Percentiles rank a stretch among this genome's conserved stretches.
These are phyloP conservation scores for Acipenser oxyrinchus DNA, from an alignment of 2,797 vertebrate genomes.

Conservation along the genomic window DNA sequence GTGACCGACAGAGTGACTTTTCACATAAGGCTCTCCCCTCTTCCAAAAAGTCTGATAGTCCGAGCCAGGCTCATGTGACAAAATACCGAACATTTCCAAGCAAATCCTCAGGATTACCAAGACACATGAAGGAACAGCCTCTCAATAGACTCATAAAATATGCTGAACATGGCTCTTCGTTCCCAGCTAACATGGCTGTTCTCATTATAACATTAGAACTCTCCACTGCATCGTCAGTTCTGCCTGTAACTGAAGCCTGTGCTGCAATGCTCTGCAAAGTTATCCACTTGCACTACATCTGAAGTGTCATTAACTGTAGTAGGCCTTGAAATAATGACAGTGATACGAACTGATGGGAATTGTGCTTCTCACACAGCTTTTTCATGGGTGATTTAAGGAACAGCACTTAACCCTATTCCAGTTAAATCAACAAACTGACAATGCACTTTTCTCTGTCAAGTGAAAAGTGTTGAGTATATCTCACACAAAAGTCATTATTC, in stretches of 20 bases:
- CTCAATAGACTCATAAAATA: conserved; percentile 19
- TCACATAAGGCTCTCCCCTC: not conserved
- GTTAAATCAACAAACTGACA: no score
- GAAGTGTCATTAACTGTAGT: no score
- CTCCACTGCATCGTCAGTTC: not conserved
- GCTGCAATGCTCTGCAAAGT: not conserved
- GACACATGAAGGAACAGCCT: conserved; percentile 25
- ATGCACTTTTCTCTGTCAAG: no score
- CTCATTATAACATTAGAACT: conserved; percentile 15
- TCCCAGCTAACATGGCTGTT: not conserved
- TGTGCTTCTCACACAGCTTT: no score
- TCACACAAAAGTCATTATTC: no score
- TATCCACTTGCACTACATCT: no score
- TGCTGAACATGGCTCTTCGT: conserved; percentile 13
- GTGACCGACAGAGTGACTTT: no score
- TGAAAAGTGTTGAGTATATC: no score
- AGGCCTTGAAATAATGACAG: no score
- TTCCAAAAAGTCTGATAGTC: not conserved
- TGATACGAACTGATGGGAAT: no score
- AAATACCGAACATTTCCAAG: conserved; percentile 26
- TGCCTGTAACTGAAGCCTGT: not conserved
- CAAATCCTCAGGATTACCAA: conserved; percentile 33
- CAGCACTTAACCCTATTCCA: no score
- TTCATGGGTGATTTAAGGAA: no score
- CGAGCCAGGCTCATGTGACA: conserved; percentile 15